A percentile compares a stretch with the other conserved stretches of the same genome.
Evolutionary conservation across 1,140 invertebrate species (phyloP).

Genomic region (Meloidogyne hapla): DNA sequence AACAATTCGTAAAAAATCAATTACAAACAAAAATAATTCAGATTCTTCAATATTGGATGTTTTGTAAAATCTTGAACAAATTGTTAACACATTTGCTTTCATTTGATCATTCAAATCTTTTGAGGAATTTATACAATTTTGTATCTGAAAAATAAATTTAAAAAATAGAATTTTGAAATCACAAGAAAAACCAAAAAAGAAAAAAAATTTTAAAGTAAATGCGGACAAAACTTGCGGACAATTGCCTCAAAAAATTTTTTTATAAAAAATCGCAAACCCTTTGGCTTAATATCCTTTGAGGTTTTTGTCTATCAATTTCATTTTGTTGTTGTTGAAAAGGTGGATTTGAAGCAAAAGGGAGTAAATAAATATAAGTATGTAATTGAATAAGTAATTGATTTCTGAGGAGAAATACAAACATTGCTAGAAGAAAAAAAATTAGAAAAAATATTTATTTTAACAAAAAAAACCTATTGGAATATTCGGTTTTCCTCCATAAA

Average conservation of each 20-base stretch:
- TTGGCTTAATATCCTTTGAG: background rate
- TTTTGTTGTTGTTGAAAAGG: constrained; percentile 4
- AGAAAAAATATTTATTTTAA: background rate
- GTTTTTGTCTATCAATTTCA: background rate
- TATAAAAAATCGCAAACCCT: background rate
- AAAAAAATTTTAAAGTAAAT: too few relatives aligned
- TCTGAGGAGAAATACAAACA: constrained; percentile 43
- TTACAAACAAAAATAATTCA: constrained; percentile 40
- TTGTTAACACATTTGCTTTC: constrained; percentile 22
- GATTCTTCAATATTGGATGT: constrained; percentile 33
- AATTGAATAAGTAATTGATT: constrained; percentile 47
- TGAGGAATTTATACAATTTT: constrained; percentile 16
- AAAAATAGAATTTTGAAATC: too few relatives aligned
- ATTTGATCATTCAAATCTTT: constrained; percentile 17
- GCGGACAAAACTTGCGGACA: too few relatives aligned
- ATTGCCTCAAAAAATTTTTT: constrained; percentile 24
- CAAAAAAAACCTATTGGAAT: constrained; percentile 12
- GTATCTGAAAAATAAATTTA: constrained; percentile 22
- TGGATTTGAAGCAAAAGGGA: constrained; percentile 36
- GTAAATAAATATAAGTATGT: constrained; percentile 42
- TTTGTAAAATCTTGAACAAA: constrained; percentile 33
- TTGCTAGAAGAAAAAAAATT: background rate
- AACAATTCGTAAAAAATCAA: constrained; percentile 30
- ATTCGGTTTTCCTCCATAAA: constrained; percentile 8
- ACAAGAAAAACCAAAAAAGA: too few relatives aligned